Conservation (phyloP, 2,888 invertebrate species). For the Cheilosia variabilis region DNA sequence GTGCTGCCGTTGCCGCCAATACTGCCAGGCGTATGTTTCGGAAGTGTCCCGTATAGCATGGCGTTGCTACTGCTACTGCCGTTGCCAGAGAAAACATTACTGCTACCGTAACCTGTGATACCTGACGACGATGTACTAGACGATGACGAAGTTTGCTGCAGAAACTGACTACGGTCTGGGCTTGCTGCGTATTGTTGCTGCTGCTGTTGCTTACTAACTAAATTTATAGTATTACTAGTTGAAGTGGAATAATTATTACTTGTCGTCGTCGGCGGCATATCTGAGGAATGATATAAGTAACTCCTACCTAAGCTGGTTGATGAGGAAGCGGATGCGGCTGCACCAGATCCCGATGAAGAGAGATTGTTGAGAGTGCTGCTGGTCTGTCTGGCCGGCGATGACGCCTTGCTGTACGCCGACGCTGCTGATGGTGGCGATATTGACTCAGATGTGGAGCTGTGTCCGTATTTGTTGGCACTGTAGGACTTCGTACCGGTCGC, state of each 20-base stretch:
- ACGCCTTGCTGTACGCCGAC: conserved; percentile 67
- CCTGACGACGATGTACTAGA: conserved; percentile 48
- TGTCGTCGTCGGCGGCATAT: conserved; percentile 75
- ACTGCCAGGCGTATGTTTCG: conserved; percentile 78
- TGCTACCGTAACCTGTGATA: conserved; percentile 47
- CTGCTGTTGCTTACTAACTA: conserved; percentile 79
- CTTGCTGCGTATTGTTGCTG: conserved; percentile 78
- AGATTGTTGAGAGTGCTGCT: conserved; percentile 65
- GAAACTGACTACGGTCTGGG: conserved; percentile 78
- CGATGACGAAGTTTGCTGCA: conserved; percentile 60
- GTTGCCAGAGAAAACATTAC: conserved; percentile 47
- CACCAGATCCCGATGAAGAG: conserved; percentile 76
- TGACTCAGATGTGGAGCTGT: conserved; percentile 75
- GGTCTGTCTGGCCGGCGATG: conserved; percentile 67
- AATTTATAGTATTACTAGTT: conserved; percentile 81
- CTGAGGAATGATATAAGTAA: conserved; percentile 67
- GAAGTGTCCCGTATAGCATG: conserved; percentile 83
- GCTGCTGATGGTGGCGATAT: conserved; percentile 63
- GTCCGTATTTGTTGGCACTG: conserved; percentile 77
- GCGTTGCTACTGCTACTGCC: conserved; percentile 76
- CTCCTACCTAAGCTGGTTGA: conserved; percentile 78
- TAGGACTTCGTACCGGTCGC: conserved; percentile 70
- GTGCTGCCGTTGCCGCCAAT: conserved; percentile 70
- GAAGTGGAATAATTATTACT: conserved; percentile 68
- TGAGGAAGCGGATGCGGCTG: conserved; percentile 78